A percentile compares a stretch with the other conserved stretches of the same genome.
Evolutionary conservation across 2,888 invertebrate species (phyloP).

Genomic region (Eubasilissa splendida): DNA sequence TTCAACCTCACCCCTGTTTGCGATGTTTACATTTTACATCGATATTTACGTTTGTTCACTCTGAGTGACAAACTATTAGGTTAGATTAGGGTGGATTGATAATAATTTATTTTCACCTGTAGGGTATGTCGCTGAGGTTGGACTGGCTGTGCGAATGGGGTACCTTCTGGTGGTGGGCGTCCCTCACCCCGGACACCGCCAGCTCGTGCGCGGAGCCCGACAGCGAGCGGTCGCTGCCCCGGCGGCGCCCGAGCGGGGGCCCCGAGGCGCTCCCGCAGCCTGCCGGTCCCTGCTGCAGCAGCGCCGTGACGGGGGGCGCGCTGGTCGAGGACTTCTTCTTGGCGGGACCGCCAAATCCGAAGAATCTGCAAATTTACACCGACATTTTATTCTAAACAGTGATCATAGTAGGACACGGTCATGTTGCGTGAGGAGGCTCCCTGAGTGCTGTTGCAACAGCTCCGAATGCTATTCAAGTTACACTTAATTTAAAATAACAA

Average conservation of each 20-base stretch:
- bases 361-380: conserved; percentile 77
- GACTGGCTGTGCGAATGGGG: conserved; percentile 93
- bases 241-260: conserved; percentile 73
- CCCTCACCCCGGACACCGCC: conserved; percentile 80
- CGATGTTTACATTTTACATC: no score
- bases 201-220: conserved; percentile 89
- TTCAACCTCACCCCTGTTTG: no score
- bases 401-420: no score
- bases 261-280: conserved; percentile 63
- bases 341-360: conserved; percentile 89
- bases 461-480: no score
- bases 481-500: no score
- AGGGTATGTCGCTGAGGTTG: conserved; percentile 88
- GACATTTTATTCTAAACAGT: no score
- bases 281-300: conserved; percentile 64
- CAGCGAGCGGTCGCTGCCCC: conserved; percentile 88
- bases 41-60: no score
- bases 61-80: no score
- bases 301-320: conserved; percentile 68
- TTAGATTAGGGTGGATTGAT: no score
- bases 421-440: no score
- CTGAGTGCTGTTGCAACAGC: no score
- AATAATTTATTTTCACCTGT: conserved; percentile 73
- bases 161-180: conserved; percentile 74
- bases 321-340: conserved; percentile 84